Evolutionary conservation across 2,113 vertebrate genomes (phyloP).

Genomic region (Aviceda subcristata): DNA sequence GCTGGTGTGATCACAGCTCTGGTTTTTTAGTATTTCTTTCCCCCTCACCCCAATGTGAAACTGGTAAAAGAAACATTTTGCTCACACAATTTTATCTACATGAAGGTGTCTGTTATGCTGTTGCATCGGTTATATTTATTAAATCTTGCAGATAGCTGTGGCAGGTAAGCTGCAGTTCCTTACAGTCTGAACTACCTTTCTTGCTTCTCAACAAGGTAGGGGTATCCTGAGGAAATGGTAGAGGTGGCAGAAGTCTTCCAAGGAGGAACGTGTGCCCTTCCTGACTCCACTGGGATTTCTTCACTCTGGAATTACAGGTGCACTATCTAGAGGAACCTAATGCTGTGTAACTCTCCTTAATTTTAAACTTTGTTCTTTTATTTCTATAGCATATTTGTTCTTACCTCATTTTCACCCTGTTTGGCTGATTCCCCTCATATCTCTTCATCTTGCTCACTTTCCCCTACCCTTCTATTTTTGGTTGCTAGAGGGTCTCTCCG

Average conservation of each 20-base stretch:
- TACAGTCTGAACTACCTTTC: background rate
- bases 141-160: background rate
- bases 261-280: background rate
- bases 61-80: background rate
- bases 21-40: background rate
- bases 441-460: background rate
- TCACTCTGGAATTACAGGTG: background rate
- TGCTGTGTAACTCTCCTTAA: background rate
- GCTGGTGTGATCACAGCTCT: background rate
- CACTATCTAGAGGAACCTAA: background rate
- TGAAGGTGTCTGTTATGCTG: background rate
- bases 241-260: background rate
- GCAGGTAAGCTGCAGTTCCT: background rate
- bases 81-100: background rate
- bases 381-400: background rate
- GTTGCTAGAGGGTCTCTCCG: background rate
- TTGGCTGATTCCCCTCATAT: background rate
- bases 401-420: background rate
- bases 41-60: background rate
- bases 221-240: background rate
- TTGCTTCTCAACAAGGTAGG: background rate
- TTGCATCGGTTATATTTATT: background rate
- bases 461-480: background rate
- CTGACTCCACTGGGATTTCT: background rate
- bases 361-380: background rate